These are phyloP conservation scores for Pharmacophagus antenor DNA, from an alignment of 2,888 invertebrate genomes.

Conservation along the genomic window DNA sequence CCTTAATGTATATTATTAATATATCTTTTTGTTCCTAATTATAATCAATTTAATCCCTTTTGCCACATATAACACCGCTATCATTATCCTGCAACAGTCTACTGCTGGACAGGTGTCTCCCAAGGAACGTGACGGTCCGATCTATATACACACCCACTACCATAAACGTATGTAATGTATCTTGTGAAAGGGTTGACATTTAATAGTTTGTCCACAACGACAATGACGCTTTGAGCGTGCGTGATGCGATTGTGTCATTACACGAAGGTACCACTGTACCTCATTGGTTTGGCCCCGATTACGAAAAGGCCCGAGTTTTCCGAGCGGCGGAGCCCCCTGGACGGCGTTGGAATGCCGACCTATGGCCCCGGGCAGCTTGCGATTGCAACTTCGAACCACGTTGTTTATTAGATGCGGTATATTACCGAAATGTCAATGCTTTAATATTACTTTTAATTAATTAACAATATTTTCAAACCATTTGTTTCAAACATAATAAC, in stretches of 20 bases:
- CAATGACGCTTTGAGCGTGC: not conserved
- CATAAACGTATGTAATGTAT: too few species aligned
- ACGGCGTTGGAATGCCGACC: slow-evolving; percentile 47
- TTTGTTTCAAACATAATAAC: too few species aligned
- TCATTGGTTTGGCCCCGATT: slow-evolving; percentile 20
- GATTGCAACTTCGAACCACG: slow-evolving; percentile 21
- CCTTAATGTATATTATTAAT: too few species aligned
- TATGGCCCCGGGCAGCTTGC: slow-evolving; percentile 41
- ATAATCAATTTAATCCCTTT: too few species aligned
- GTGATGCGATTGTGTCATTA: slow-evolving; percentile 14
- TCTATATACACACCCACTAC: too few species aligned
- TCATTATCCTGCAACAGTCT: too few species aligned
- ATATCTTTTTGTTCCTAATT: too few species aligned
- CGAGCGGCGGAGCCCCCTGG: slow-evolving; percentile 31
- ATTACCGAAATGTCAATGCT: not conserved
- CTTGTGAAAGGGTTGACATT: not conserved
- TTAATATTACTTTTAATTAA: not conserved
- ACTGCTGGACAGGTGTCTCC: too few species aligned
- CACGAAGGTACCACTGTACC: too few species aligned
- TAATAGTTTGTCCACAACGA: slow-evolving; percentile 2
- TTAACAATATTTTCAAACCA: too few species aligned
- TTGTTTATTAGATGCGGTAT: slow-evolving; percentile 9
- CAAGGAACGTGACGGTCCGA: too few species aligned
- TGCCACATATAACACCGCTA: too few species aligned
- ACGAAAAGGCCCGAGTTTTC: slow-evolving; percentile 29